Conservation (phyloP, 2,888 invertebrate genomes). For the Germaria angustata region DNA sequence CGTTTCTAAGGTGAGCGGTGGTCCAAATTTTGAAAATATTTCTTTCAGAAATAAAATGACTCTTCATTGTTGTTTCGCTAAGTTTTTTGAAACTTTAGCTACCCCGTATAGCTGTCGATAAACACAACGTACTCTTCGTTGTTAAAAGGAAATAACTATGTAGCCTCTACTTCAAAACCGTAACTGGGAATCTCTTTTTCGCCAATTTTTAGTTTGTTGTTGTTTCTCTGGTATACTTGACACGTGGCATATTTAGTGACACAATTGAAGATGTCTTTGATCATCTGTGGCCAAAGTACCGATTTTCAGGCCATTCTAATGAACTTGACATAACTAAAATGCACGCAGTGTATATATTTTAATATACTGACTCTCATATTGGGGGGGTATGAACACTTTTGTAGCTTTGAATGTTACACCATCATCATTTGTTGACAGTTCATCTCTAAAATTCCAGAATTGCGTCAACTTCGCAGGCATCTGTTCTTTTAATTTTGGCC, state of each 20-base stretch:
- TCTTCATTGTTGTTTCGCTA: slow-evolving; percentile 17
- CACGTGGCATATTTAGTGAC: slow-evolving; percentile 18
- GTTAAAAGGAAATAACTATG: slow-evolving; percentile 21
- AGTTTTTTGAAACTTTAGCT: slow-evolving; percentile 30
- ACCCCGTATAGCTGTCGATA: slow-evolving; percentile 30
- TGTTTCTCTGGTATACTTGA: no score
- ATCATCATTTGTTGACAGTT: no score
- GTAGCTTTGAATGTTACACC: no score
- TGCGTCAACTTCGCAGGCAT: background rate
- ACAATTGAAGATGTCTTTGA: slow-evolving; percentile 1
- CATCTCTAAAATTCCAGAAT: no score
- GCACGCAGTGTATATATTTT: slow-evolving; percentile 14
- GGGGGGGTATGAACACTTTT: no score
- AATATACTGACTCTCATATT: no score
- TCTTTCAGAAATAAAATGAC: background rate
- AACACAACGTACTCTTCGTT: slow-evolving; percentile 16
- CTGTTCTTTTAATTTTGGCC: background rate
- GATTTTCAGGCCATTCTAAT: slow-evolving; percentile 24
- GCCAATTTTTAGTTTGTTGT: slow-evolving; percentile 13
- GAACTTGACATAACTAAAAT: slow-evolving; percentile 29
- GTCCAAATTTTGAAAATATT: slow-evolving; percentile 19
- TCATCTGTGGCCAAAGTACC: slow-evolving; percentile 18
- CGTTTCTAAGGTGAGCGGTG: no score
- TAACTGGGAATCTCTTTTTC: slow-evolving; percentile 12
- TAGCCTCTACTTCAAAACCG: slow-evolving; percentile 15